Evolutionary conservation across 2,797 vertebrate genomes (phyloP).

Genomic region (Muraenolepis orangiensis): DNA sequence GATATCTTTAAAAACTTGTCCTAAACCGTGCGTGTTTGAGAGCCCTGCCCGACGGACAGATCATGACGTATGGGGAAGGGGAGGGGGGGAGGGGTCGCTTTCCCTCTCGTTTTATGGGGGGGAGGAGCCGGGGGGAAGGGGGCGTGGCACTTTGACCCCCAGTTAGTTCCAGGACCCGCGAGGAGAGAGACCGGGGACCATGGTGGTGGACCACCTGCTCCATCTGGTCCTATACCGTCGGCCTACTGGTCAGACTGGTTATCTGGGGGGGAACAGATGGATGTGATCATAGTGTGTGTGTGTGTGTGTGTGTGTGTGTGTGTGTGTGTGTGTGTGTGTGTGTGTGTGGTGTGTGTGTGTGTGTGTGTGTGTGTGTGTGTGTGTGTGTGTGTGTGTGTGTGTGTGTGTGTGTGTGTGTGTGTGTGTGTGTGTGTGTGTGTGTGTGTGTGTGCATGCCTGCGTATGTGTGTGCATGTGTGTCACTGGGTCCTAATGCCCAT

Average conservation of each 20-base stretch:
- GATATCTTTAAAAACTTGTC: too few species aligned
- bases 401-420: conserved; percentile 6
- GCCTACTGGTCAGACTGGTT: neutral
- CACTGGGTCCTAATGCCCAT: too few species aligned
- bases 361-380: neutral
- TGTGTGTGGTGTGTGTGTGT: conserved; percentile 7
- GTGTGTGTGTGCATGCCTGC: neutral
- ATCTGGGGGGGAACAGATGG: too few species aligned
- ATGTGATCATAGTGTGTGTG: neutral
- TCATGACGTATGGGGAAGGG: too few species aligned
- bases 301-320: conserved; percentile 7
- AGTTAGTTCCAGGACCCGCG: too few species aligned
- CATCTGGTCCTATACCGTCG: neutral
- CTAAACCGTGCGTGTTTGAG: too few species aligned
- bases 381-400: conserved; percentile 5
- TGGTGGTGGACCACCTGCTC: neutral
- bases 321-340: conserved; percentile 5
- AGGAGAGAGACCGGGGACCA: too few species aligned
- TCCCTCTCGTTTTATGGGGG: too few species aligned
- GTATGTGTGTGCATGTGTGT: neutral
- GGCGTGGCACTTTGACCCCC: too few species aligned
- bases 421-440: conserved; percentile 6
- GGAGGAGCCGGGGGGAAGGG: too few species aligned
- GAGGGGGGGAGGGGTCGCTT: too few species aligned
- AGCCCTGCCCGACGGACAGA: too few species aligned